Percentiles rank a stretch among this genome's conserved stretches.
Evolutionary conservation across 2,888 invertebrate species (phyloP).

Genomic region (Orthonevra nobilis): DNA sequence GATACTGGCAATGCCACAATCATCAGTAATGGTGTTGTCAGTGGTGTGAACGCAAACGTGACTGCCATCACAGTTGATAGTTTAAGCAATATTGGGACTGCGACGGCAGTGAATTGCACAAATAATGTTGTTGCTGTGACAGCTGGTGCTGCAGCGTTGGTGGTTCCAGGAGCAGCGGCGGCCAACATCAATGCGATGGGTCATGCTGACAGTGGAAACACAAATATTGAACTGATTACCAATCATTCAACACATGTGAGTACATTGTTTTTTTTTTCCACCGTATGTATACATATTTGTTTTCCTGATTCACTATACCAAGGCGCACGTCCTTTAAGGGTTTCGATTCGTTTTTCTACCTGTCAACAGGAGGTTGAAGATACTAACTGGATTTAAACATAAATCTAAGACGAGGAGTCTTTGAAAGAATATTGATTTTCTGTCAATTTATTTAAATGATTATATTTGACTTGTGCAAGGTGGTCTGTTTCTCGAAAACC

Average conservation of each 20-base stretch:
- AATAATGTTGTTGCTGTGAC: constrained; percentile 51
- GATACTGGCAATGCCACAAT: constrained; percentile 8
- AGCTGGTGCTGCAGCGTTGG: constrained; percentile 11
- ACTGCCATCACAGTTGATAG: constrained; percentile 60
- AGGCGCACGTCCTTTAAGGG: no score
- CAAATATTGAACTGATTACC: constrained; percentile 64
- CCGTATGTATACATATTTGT: no score
- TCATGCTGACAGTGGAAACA: constrained; percentile 60
- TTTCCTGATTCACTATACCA: no score
- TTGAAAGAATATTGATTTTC: no score
- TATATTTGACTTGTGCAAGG: no score
- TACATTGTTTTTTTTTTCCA: constrained; percentile 18
- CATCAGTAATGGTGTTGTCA: constrained; percentile 24
- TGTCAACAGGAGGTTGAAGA: no score
- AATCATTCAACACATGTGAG: constrained; percentile 69
- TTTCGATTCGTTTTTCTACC: no score
- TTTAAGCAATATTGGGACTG: constrained; percentile 63
- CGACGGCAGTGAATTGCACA: constrained; percentile 49
- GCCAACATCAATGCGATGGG: constrained; percentile 54
- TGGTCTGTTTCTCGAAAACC: no score
- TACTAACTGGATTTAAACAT: no score
- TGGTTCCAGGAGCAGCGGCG: background rate
- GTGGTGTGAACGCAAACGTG: constrained; percentile 41
- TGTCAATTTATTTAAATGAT: no score
- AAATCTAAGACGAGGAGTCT: no score